Percentiles rank a stretch among this genome's conserved stretches.
Evolutionary conservation across 2,797 vertebrate species (phyloP).

Genomic region (Morus bassanus): DNA sequence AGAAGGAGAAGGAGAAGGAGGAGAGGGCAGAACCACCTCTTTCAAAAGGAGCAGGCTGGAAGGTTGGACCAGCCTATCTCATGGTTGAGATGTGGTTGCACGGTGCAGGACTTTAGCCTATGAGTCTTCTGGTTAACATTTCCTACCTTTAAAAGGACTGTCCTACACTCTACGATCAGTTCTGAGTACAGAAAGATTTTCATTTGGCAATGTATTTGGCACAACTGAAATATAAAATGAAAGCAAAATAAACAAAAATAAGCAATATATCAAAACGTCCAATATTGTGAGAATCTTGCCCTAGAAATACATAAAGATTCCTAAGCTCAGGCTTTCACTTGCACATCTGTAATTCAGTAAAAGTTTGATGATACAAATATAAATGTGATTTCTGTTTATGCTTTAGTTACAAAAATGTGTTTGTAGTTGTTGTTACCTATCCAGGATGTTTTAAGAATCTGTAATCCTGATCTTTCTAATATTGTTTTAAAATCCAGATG

Average conservation of each 20-base stretch:
- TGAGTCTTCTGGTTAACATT: not conserved
- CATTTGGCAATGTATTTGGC: not conserved
- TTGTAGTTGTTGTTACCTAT: not conserved
- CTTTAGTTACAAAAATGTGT: not conserved
- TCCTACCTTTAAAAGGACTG: not conserved
- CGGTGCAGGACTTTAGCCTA: not conserved
- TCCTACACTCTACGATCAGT: not conserved
- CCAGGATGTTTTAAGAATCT: not conserved
- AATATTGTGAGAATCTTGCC: not conserved
- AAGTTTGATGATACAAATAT: not conserved
- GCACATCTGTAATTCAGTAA: not conserved
- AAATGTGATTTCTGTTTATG: not conserved
- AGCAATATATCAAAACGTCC: not conserved
- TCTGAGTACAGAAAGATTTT: not conserved
- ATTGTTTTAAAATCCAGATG: not conserved
- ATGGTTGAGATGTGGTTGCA: not conserved
- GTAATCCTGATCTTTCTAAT: not conserved
- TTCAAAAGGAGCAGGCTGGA: not conserved
- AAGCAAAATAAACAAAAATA: not conserved
- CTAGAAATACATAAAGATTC: not conserved
- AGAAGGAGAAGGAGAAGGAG: not conserved
- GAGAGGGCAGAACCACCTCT: fast-evolving
- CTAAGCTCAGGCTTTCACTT: not conserved
- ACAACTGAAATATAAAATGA: not conserved
- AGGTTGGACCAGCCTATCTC: not conserved